Conservation (phyloP, 2,797 vertebrate species). For the Coccyzus lansbergi region DNA sequence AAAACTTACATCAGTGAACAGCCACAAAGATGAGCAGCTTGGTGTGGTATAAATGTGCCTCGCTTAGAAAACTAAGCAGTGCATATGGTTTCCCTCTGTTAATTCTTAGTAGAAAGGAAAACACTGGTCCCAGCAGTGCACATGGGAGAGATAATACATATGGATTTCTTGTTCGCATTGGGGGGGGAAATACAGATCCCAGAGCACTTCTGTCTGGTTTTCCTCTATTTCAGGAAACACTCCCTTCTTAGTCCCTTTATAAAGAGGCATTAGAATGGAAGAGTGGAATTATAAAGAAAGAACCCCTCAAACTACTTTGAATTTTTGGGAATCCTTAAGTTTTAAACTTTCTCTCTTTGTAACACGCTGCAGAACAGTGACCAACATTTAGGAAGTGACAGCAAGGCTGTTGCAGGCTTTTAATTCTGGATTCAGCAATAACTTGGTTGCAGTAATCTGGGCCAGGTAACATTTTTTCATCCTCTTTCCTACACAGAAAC, state of each 20-base stretch:
- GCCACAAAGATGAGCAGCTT: background rate
- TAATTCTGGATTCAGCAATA: background rate
- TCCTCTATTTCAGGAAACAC: background rate
- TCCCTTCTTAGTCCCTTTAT: background rate
- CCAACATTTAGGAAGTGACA: background rate
- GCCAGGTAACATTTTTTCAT: background rate
- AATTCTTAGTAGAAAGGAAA: background rate
- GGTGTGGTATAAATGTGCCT: background rate
- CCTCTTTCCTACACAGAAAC: background rate
- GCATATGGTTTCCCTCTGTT: background rate
- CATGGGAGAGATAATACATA: background rate
- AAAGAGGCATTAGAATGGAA: background rate
- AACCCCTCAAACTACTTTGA: background rate
- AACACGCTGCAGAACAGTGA: background rate
- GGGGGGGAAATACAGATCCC: background rate
- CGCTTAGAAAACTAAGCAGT: conserved; percentile 2
- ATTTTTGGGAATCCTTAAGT: background rate
- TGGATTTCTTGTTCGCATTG: background rate
- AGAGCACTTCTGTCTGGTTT: background rate
- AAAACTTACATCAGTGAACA: conserved; percentile 3
- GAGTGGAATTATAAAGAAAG: background rate
- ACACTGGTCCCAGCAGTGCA: background rate
- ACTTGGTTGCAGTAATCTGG: background rate
- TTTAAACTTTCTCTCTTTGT: background rate
- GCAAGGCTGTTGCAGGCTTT: background rate